Evolutionary conservation across 1,140 invertebrate species (phyloP).

Genomic region (Zaprionus davidi): DNA sequence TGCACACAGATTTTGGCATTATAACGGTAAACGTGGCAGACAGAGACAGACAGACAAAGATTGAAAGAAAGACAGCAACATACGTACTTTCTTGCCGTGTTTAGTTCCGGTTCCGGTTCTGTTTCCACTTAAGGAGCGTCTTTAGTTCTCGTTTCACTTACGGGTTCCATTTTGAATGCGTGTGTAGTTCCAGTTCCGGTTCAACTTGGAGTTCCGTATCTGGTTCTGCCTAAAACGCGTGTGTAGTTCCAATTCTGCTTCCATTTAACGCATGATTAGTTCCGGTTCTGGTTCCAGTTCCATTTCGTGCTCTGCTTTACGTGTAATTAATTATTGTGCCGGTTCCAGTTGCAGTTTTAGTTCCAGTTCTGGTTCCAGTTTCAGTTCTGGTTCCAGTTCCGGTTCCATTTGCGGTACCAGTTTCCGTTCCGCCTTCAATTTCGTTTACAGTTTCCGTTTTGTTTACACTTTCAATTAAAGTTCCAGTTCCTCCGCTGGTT

Average conservation of each 20-base stretch:
- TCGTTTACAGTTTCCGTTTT: too few relatives aligned
- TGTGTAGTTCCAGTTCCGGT: background rate
- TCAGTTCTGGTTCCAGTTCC: background rate
- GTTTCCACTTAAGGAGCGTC: too few relatives aligned
- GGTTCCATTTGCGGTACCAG: too few relatives aligned
- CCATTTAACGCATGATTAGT: background rate
- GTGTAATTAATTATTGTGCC: too few relatives aligned
- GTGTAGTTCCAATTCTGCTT: background rate
- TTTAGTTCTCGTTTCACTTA: background rate
- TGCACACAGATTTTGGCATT: conserved; percentile 16
- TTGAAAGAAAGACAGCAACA: background rate
- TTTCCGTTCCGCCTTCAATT: too few relatives aligned
- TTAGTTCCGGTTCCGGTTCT: background rate
- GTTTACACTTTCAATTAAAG: too few relatives aligned
- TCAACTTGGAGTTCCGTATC: background rate
- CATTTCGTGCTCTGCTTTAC: too few relatives aligned
- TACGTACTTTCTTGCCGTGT: background rate
- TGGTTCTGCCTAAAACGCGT: background rate
- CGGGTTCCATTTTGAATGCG: background rate
- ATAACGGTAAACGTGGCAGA: background rate
- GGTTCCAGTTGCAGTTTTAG: background rate
- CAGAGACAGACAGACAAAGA: background rate
- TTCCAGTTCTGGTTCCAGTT: background rate
- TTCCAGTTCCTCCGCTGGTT: background rate
- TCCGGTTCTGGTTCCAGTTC: too few relatives aligned